Evolutionary conservation across 2,797 vertebrate genomes (phyloP), one percentile per base, ranked within the genome.

Genomic region (Characodon lateralis): DNA sequence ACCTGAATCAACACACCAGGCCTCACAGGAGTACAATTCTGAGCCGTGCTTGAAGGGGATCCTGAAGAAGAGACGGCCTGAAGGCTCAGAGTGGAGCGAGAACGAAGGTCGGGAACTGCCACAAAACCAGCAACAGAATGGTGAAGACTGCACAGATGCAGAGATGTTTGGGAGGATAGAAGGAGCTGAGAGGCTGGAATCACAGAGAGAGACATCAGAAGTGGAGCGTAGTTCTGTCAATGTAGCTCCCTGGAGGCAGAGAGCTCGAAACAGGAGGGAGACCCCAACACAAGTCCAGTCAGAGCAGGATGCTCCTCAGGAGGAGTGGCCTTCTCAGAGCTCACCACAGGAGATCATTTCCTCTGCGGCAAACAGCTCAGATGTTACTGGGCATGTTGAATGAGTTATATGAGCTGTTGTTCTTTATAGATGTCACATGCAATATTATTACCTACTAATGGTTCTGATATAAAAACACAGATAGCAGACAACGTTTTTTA

Each of bases 1-100:
- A 66, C 59, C 65, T 7, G 7, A 31, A 41, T n/a, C 71, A 0
- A 4, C 83, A 28, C 84, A 89, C 41, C 84, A 69, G 43, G 72
- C 56, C 71, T 65, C 80, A 41, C 92, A 82, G 61, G 73, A 76
- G 51, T 71, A 46, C 22, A 88, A 87, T 77, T 86, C 91, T 0
- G 93, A 95, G 56, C 85, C 91, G 0, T 73, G 81, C 26, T 69
- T 96, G 78, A 94, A 93, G 74, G 92, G 96, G 61, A 96, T 96
- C 89, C 88, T 96, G 80, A 96, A 95, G 92, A 96, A 95, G 88
- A 92, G 91, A 77, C 43, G 72, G 71, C 85, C 87, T 0, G 88
- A 83, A 26, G 81, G 81, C 43, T 66, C 78, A 0, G 89, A 91
- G 22, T 69, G 85, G 88, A 86, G 75, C 72, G 26, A 69, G 77